Evolutionary conservation across 2,888 invertebrate species (phyloP), one percentile per base, ranked within the genome.

Genomic region (Hoplodrina blanda): DNA sequence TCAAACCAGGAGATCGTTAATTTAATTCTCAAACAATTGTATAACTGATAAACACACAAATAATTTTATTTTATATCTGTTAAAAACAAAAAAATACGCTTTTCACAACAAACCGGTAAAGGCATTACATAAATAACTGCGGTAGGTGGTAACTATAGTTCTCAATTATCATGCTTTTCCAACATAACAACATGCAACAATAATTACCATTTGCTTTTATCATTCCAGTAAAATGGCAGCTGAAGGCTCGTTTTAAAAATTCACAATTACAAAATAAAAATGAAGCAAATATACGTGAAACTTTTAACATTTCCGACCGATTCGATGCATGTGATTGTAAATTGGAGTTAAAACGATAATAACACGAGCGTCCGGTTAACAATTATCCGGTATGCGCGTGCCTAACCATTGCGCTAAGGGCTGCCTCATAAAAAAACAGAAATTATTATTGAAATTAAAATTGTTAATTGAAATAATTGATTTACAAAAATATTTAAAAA

Each of bases 271-370:
- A 62, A 73, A 78, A 66, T n/a, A 69, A 56, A 54, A 30, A 19
- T 4, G 3, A 64, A 49, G 10, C 49, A 30, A 62, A 68, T 54
- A 50, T n/a, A 75, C 54, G 67, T 67, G 55, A 72, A 65, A 53
- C 0, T 75, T 64, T 71, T 49, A 71, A 63, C 53, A 15, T 62
- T 70, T 62, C 30, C 66, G 11, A 52, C 19, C 55, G 49, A 63
- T 76, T 73, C 71, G 41, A 72, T 70, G 67, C 76, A 66, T 66
- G 65, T 73, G 68, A 78, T 81, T 81, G 73, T 76, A 79, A 81
- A 81, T 81, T 81, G 80, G 62, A 82, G 69, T 69, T 79, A 77
- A 81, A 77, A 59, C 50, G 59, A 68, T 81, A 81, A 81, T 81
- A 81, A 76, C 80, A 69, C 65, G 56, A 41, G 64, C 62, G 15